Base-by-base conservation (phyloP, 2,888 invertebrate genomes). In the Brachyptera putata region DNA sequence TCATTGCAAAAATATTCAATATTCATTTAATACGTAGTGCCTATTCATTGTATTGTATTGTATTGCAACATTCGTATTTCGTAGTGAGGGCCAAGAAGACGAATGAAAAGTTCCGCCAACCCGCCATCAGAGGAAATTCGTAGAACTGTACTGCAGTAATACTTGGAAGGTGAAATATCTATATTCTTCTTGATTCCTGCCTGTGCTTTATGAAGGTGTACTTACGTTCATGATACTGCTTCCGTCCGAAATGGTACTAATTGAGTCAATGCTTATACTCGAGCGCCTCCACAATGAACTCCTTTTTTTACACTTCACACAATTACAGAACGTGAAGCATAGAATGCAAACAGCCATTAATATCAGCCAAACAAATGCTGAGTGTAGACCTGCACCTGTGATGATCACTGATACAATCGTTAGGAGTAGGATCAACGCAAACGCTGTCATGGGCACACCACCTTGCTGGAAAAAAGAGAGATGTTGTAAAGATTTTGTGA, bases 231-330 rank as follows among this genome's bases (percentile, higher is more conserved):
- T 1, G 26, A 46, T 37, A 49, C 57, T 39, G 7, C 13, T 21
- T 16, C 26, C 37, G 30, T 62, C 59, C 22, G 62, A 62, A 13
- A 62, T 43, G 24, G 62, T 62, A 46, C 60, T 60, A 57, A 62
- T 26, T 53, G 60, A 53, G 34, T 62, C 62, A 14, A 60, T 60
- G 9, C 36, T 30, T 16, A 30, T 56, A 34, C 21, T 30, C 9
- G 58, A 18, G 4, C 56, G 22, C 39, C 56, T 22, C 56, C 46
- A 61, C 9, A 25, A 37, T n/a, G 49, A 34, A 25, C 7, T 7
- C 21, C 46, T 21, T 13, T 46, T 46, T 7, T 24, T 14, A 34
- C 53, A 53, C 22, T 36, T 53, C 3, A 13, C 34, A 36, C 53
- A 53, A 22, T 36, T 53, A 36, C 53, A 53, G 36, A 53, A 7